Conservation (phyloP, 2,113 vertebrate genomes). For the Calidris pygmaea region DNA sequence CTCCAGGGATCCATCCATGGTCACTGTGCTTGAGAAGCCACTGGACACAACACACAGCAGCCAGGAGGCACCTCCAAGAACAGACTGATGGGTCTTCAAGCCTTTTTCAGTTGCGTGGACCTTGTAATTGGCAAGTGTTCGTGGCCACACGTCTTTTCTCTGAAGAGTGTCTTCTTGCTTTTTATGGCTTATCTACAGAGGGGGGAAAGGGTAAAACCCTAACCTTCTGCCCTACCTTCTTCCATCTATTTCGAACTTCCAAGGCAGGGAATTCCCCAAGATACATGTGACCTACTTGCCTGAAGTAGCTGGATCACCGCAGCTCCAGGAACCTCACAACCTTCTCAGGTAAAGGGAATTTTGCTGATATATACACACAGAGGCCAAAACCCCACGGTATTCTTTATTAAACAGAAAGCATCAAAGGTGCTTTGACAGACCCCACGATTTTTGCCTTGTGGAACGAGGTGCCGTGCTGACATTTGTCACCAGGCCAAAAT, state of each 20-base stretch:
- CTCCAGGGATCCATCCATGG: fast-evolving
- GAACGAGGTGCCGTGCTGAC: not conserved
- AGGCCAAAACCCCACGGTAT: not conserved
- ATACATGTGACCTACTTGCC: not conserved
- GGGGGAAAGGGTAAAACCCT: not conserved
- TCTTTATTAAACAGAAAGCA: not conserved
- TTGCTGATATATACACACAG: not conserved
- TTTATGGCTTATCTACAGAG: not conserved
- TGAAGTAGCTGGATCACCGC: not conserved
- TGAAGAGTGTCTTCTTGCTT: not conserved
- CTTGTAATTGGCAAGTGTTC: fast-evolving
- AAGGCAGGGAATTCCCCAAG: not conserved
- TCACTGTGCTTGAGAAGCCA: not conserved
- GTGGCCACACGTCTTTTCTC: not conserved
- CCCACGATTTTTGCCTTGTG: fast-evolving
- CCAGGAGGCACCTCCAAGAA: not conserved
- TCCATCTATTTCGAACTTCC: not conserved
- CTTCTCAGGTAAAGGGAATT: not conserved
- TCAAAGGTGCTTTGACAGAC: not conserved
- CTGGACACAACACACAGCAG: fast-evolving
- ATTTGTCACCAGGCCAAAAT: fast-evolving
- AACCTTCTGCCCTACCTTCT: not conserved
- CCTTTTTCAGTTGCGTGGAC: fast-evolving
- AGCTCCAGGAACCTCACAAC: not conserved
- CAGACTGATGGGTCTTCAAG: not conserved